phyloP scores from a whole-genome alignment of 2,888 invertebrate genomes.

The Drosophila eohydei region DNA sequence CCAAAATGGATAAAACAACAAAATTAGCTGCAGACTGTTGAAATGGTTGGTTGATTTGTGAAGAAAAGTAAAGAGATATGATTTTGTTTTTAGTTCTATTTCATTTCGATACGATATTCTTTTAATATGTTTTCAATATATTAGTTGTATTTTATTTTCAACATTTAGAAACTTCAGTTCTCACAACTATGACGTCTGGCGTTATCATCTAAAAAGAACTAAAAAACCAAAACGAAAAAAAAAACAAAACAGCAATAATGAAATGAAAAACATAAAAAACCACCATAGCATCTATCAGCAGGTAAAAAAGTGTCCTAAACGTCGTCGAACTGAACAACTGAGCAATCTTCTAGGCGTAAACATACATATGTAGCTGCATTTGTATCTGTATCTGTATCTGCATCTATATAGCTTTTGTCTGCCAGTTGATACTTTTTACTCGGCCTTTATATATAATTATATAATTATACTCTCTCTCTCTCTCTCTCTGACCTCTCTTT shows the following conservation, averaged over 20 bases:
- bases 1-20: slow-evolving; percentile 35
- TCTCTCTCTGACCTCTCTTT: slow-evolving; percentile 18
- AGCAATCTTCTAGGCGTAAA: slow-evolving; percentile 30
- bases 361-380: slow-evolving; percentile 7
- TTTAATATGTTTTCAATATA: slow-evolving; percentile 35
- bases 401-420: slow-evolving; percentile 13
- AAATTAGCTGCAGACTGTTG: slow-evolving; percentile 53
- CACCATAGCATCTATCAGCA: slow-evolving; percentile 24
- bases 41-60: slow-evolving; percentile 58
- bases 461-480: slow-evolving; percentile 7
- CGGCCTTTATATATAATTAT: neutral
- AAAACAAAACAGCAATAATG: slow-evolving; percentile 34
- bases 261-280: slow-evolving; percentile 25
- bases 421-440: slow-evolving; percentile 3
- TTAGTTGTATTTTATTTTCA: slow-evolving; percentile 34
- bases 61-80: slow-evolving; percentile 50
- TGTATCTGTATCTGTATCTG: too few species aligned
- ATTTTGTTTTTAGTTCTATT: slow-evolving; percentile 26
- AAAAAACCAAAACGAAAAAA: slow-evolving; percentile 14
- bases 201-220: slow-evolving; percentile 11
- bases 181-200: slow-evolving; percentile 36
- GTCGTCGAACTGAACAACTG: slow-evolving; percentile 26
- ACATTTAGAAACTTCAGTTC: slow-evolving; percentile 34
- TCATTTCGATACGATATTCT: slow-evolving; percentile 30
- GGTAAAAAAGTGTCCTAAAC: slow-evolving; percentile 22